These are phyloP conservation scores for Ashinkailepas kermadecensis DNA, from an alignment of 2,888 invertebrate genomes.

Conservation along the genomic window DNA sequence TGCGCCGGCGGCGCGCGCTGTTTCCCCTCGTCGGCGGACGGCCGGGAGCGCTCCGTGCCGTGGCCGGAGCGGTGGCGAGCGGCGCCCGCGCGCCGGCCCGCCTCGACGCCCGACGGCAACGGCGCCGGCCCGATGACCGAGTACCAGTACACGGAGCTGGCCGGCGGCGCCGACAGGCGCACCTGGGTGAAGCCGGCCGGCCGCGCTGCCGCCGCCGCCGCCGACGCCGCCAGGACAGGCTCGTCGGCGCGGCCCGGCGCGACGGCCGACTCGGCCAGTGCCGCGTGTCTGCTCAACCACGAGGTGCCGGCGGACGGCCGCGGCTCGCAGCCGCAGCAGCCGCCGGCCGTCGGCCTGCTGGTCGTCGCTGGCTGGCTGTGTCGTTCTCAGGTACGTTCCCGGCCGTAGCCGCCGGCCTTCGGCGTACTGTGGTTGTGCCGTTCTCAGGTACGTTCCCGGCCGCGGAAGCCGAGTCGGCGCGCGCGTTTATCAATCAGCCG, in stretches of 20 bases:
- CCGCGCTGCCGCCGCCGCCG: not conserved
- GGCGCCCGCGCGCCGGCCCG: not conserved
- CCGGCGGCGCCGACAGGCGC: not conserved
- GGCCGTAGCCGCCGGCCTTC: not conserved
- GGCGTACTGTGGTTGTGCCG: not conserved
- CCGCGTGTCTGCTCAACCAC: not conserved
- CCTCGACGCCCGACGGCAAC: not conserved
- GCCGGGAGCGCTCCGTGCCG: not conserved
- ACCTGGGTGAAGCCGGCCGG: slow-evolving; percentile 9
- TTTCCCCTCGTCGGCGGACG: not conserved
- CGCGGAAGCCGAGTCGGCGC: no score
- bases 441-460: no score
- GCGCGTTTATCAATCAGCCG: no score
- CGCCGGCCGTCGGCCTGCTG: slow-evolving; percentile 21
- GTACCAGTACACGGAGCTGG: slow-evolving; percentile 2
- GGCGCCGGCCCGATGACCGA: not conserved
- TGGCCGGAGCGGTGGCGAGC: not conserved
- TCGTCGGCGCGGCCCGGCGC: not conserved
- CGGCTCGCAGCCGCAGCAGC: not conserved
- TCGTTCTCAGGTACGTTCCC: not conserved
- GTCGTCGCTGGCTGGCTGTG: not conserved
- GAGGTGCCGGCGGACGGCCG: not conserved
- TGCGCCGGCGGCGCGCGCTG: not conserved
- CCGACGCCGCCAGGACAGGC: not conserved
- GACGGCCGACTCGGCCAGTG: slow-evolving; percentile 2